Percentiles rank a stretch among this genome's conserved stretches.
phyloP scores from a whole-genome alignment of 64 coral and sea anemone genomes.

The Anthopleura sola region DNA sequence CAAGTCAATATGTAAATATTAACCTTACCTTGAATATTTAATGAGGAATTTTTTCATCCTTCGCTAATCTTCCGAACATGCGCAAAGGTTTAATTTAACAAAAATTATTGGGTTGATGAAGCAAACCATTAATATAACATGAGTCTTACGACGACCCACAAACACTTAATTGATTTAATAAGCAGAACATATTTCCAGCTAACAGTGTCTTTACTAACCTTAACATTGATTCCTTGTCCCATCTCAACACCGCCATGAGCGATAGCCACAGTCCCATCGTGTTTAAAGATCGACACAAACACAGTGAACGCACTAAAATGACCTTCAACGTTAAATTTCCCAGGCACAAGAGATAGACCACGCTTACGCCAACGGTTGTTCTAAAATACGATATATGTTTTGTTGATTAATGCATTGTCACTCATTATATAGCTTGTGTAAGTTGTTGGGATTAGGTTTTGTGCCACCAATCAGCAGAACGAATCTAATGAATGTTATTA shows the following conservation, averaged over 20 bases:
- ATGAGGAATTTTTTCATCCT: too few species aligned
- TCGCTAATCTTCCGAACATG: not conserved
- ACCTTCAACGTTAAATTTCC: slow-evolving; percentile 31
- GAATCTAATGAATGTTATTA: too few species aligned
- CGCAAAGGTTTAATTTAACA: too few species aligned
- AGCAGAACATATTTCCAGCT: not conserved
- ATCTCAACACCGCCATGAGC: slow-evolving; percentile 88
- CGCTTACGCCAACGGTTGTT: slow-evolving; percentile 93
- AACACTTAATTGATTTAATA: too few species aligned
- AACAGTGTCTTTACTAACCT: slow-evolving; percentile 29
- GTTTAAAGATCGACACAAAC: slow-evolving; percentile 70
- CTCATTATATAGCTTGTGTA: not conserved
- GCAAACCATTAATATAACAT: too few species aligned
- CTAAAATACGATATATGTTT: slow-evolving; percentile 21
- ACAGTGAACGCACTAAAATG: slow-evolving; percentile 36
- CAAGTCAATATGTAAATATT: too few species aligned
- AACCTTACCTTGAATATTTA: too few species aligned
- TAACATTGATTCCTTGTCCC: slow-evolving; percentile 92
- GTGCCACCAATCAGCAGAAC: too few species aligned
- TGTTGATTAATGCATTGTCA: too few species aligned
- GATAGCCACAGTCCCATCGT: slow-evolving; percentile 81
- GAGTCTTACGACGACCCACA: too few species aligned
- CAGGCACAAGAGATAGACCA: slow-evolving; percentile 67
- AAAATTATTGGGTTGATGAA: too few species aligned
- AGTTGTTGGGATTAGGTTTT: too few species aligned